Evolutionary conservation across 1,140 invertebrate species (phyloP).

Genomic region (Trinorchestia longiramus): DNA sequence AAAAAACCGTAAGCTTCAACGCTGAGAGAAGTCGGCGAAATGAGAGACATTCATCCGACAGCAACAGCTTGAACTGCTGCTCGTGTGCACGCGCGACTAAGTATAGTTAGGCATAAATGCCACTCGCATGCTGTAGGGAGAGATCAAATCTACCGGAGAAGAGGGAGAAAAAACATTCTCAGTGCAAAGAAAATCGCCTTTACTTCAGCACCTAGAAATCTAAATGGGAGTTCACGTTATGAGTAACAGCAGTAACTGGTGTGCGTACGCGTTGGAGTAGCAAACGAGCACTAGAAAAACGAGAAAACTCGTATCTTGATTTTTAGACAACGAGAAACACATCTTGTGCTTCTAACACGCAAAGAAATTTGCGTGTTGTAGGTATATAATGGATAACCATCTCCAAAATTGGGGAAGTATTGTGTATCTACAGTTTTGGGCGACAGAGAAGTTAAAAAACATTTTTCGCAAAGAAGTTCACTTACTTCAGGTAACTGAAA

Average conservation of each 20-base stretch:
- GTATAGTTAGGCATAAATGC: constrained; percentile 8
- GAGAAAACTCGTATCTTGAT: too few relatives aligned
- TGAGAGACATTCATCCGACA: background rate
- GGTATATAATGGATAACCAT: too few relatives aligned
- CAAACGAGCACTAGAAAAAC: too few relatives aligned
- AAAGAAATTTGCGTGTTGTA: too few relatives aligned
- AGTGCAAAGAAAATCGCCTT: background rate
- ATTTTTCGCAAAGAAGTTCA: too few relatives aligned
- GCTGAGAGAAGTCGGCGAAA: background rate
- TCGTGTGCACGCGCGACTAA: background rate
- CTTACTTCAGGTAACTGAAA: too few relatives aligned
- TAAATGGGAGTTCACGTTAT: background rate
- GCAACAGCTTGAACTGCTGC: background rate
- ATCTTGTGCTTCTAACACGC: too few relatives aligned
- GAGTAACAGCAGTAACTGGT: background rate
- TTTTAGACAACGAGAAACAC: too few relatives aligned
- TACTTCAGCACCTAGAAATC: background rate
- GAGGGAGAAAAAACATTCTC: background rate
- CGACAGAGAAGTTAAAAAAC: too few relatives aligned
- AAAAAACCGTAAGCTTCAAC: background rate
- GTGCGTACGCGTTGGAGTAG: too few relatives aligned
- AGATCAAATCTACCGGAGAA: background rate
- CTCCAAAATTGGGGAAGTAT: too few relatives aligned
- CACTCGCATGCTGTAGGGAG: background rate
- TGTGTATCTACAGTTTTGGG: too few relatives aligned